These are phyloP conservation scores for Myocastor coypus DNA, from an alignment of 2,113 vertebrate species.

Conservation along the genomic window DNA sequence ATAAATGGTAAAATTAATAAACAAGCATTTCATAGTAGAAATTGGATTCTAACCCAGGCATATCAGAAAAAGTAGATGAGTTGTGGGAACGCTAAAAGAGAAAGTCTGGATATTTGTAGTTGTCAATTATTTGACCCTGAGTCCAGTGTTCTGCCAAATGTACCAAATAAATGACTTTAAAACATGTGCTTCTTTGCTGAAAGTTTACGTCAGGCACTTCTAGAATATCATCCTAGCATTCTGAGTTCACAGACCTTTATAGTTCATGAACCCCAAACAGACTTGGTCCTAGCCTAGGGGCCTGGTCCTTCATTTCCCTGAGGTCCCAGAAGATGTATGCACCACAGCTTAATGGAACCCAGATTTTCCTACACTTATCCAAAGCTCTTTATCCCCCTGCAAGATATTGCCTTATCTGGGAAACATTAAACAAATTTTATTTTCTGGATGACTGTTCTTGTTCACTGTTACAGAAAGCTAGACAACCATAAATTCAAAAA, in stretches of 20 bases:
- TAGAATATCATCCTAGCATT: neutral
- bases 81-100: neutral
- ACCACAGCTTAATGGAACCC: neutral
- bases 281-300: neutral
- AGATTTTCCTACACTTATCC: neutral
- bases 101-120: neutral
- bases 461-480: slow-evolving; percentile 28
- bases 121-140: neutral
- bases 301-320: neutral
- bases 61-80: neutral
- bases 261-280: neutral
- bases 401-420: neutral
- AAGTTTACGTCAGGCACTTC: neutral
- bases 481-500: neutral
- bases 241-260: neutral
- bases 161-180: neutral
- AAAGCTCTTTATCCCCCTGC: neutral
- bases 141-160: neutral
- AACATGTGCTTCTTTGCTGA: neutral
- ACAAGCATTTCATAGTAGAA: neutral
- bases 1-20: neutral
- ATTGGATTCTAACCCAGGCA: neutral
- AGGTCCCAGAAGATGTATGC: neutral
- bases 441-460: slow-evolving; percentile 4
- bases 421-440: neutral